Base-by-base conservation (phyloP, 2,113 vertebrate genomes). In the Phodopus roborovskii region DNA sequence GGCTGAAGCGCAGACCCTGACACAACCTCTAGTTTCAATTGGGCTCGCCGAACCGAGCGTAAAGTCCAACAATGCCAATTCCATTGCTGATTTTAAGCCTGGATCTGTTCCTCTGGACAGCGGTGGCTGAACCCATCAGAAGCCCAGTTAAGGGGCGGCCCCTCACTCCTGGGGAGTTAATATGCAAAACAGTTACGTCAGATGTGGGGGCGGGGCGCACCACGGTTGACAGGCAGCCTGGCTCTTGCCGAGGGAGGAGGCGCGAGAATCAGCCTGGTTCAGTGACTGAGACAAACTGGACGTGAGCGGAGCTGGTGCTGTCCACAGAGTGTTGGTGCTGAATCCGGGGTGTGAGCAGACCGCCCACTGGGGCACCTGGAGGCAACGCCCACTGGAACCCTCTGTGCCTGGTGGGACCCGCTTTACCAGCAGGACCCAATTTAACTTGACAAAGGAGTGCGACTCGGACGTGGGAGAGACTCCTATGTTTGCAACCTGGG, bases 401-500 rank as follows among this genome's bases (percentile, higher is more conserved):
- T 78, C 85, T 74, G 93, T 53, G 79, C 68, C 87, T 53, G 20
- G 91, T 16, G 71, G 83, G 81, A 90, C 89, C 48, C 24, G 66
- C 75, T 70, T 71, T 84, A 3, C 39, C 79, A 30, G 53, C 70
- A 30, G 97, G 92, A 87, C 96, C 42, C 82, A 5, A 15, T 88
- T 70, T 97, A 96, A 97, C 95, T 98, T 97, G 97, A 97, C 96
- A 91, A 96, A 97, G 97, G 96, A 96, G 96, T 96, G 95, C 88
- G 91, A 30, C 36, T 90, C 53, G 90, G 94, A 97, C 79, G 93
- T 92, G 70, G 91, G 45, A 71, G 79, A 88, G 88, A 88, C 93
- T 90, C 60, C 77, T 42, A 48, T 22, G 83, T 64, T 48, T 71
- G 92, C 84, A 89, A 91, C 73, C 96, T 5, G 94, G 81, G 42